Evolutionary conservation across 64 coral and sea anemone species (phyloP).

Genomic region (Montipora foliosa): DNA sequence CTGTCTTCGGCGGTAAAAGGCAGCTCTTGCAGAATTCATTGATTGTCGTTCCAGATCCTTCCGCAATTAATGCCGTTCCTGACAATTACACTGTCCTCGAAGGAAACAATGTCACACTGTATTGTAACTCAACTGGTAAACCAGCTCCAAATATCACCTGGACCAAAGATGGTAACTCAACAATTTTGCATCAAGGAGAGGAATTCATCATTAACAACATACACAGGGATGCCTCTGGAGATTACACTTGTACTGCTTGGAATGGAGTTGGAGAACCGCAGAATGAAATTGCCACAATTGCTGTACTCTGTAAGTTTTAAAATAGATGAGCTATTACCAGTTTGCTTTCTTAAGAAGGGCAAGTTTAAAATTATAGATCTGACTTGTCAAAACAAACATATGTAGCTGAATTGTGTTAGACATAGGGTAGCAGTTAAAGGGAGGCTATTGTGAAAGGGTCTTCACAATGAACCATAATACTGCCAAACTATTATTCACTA

Average conservation of each 20-base stretch:
- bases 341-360: not conserved
- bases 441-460: too few relatives aligned
- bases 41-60: not conserved
- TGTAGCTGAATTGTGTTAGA: too few relatives aligned
- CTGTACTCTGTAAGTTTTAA: slow-evolving; percentile 63
- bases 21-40: not conserved
- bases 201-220: not conserved
- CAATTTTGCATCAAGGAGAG: not conserved
- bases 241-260: slow-evolving; percentile 52
- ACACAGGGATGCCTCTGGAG: slow-evolving; percentile 38
- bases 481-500: too few relatives aligned
- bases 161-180: slow-evolving; percentile 4
- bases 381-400: too few relatives aligned
- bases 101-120: slow-evolving; percentile 8
- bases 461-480: too few relatives aligned
- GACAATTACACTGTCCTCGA: slow-evolving; percentile 37
- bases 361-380: not conserved
- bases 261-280: slow-evolving; percentile 38
- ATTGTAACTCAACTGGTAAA: slow-evolving; percentile 76
- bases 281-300: not conserved
- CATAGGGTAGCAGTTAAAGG: too few relatives aligned
- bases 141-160: slow-evolving; percentile 64
- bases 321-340: not conserved
- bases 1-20: not conserved
- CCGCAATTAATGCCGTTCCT: not conserved